These are phyloP conservation scores for Tetragnatha versicolor DNA, from an alignment of 1,140 invertebrate species.

Conservation along the genomic window DNA sequence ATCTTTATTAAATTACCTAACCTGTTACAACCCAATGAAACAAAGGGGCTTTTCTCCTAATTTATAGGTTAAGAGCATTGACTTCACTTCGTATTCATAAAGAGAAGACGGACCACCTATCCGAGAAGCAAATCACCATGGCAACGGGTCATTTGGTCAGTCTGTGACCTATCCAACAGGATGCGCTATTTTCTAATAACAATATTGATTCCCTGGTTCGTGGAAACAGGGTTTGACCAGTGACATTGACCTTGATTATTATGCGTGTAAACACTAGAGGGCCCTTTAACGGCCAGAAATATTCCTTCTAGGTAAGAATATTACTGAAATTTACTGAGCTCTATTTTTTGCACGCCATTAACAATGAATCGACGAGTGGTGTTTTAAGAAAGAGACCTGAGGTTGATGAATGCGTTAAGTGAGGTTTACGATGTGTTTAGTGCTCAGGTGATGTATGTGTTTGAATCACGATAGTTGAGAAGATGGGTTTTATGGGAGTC, in stretches of 20 bases:
- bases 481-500: too few relatives aligned
- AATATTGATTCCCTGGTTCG: not conserved
- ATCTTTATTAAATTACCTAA: not conserved
- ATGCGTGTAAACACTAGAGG: not conserved
- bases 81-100: not conserved
- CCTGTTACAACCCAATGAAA: too few relatives aligned
- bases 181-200: not conserved
- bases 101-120: not conserved
- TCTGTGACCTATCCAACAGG: not conserved
- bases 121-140: not conserved
- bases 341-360: conserved; percentile 7
- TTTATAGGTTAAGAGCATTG: conserved; percentile 17
- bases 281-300: not conserved
- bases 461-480: too few relatives aligned
- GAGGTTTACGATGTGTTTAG: not conserved
- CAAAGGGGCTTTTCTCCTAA: not conserved
- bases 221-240: not conserved
- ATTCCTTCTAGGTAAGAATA: not conserved
- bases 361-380: too few relatives aligned
- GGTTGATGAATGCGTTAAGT: not conserved
- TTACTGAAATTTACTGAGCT: not conserved
- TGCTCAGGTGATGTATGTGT: not conserved
- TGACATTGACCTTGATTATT: conserved; percentile 9
- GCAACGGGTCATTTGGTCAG: conserved; percentile 19
- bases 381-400: not conserved